phyloP scores from a whole-genome alignment of 2,888 invertebrate species.

The Noctua pronuba region DNA sequence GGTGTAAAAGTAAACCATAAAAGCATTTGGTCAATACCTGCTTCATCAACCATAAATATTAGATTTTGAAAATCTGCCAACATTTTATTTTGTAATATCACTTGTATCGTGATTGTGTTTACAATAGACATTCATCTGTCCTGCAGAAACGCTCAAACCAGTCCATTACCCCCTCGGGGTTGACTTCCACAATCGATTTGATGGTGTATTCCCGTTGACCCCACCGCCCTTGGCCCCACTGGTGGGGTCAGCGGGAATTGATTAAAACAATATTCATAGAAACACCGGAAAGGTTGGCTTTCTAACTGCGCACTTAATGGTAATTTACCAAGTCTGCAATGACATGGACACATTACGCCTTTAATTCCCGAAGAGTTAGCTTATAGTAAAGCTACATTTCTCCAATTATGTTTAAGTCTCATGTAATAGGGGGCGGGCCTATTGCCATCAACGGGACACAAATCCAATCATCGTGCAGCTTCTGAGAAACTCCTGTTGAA shows the following conservation, averaged over 20 bases:
- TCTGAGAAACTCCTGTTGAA: neutral
- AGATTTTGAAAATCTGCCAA: neutral
- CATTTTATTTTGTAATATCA: neutral
- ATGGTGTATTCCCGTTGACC: too few relatives aligned
- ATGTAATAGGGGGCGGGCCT: too few relatives aligned
- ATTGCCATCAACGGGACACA: neutral
- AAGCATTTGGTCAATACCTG: neutral
- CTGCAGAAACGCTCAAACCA: neutral
- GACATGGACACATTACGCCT: neutral
- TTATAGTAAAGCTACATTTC: neutral
- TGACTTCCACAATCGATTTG: conserved; percentile 13
- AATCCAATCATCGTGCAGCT: neutral
- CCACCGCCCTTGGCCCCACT: too few relatives aligned
- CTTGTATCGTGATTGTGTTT: neutral
- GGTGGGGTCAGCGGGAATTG: too few relatives aligned
- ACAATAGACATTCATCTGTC: neutral
- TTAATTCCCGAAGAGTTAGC: neutral
- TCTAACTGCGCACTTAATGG: neutral
- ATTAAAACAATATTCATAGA: too few relatives aligned
- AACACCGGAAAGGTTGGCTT: neutral
- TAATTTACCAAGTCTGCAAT: neutral
- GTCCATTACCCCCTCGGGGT: neutral
- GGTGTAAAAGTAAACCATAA: neutral
- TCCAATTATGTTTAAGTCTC: too few relatives aligned
- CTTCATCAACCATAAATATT: neutral